phyloP scores from a whole-genome alignment of 2,888 invertebrate species.

The Terebella lapidaria region DNA sequence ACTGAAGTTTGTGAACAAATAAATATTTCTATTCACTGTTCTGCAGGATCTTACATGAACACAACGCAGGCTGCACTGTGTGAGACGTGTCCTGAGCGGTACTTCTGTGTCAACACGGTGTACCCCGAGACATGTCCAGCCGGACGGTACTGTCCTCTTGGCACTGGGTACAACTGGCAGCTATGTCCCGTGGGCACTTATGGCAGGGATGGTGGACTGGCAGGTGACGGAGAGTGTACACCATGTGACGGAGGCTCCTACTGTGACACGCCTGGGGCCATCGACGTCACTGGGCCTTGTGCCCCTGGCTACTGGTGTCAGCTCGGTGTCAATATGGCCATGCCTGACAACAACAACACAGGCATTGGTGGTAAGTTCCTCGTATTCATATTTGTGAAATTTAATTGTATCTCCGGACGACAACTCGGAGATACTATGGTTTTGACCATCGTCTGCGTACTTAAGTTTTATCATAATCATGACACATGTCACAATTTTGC shows the following conservation, averaged over 20 bases:
- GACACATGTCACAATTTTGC: too few species aligned
- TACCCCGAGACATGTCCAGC: constrained; percentile 40
- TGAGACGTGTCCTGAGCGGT: constrained; percentile 41
- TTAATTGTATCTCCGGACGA: not conserved
- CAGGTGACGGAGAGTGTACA: constrained; percentile 37
- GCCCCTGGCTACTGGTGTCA: constrained; percentile 42
- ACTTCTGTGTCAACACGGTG: constrained; percentile 45
- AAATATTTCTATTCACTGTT: not conserved
- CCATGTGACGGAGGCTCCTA: constrained; percentile 39
- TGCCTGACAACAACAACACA: constrained; percentile 40
- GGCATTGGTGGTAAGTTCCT: constrained; percentile 43
- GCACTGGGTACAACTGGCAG: constrained; percentile 41
- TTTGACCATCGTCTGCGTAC: not conserved
- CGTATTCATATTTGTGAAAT: not conserved
- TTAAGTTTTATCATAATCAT: too few species aligned
- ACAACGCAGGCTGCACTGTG: constrained; percentile 40
- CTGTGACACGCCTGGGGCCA: constrained; percentile 38
- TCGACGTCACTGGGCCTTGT: constrained; percentile 38
- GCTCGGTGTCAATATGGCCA: constrained; percentile 27
- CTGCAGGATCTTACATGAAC: constrained; percentile 48
- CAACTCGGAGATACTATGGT: too few species aligned
- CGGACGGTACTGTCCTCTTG: constrained; percentile 41
- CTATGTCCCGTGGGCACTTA: constrained; percentile 45
- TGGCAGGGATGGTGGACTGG: constrained; percentile 32
- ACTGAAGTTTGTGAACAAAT: not conserved